These are phyloP conservation scores for Mythimna loreyi DNA, from an alignment of 2,888 invertebrate species.

Conservation along the genomic window DNA sequence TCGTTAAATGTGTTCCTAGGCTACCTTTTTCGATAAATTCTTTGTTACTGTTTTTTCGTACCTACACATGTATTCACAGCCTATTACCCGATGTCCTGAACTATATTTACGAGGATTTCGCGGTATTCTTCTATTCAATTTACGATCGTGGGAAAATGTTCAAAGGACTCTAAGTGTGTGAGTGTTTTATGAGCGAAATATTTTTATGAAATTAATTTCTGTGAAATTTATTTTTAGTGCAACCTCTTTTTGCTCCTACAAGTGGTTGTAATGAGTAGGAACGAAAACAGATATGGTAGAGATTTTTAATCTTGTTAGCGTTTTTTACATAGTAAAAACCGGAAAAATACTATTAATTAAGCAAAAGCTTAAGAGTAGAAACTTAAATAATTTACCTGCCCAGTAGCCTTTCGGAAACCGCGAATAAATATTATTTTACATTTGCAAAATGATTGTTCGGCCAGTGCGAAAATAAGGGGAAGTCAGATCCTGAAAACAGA, in stretches of 20 bases:
- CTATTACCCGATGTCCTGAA: no score
- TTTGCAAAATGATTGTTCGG: neutral
- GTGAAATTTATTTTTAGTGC: neutral
- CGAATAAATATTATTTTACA: slow-evolving; percentile 13
- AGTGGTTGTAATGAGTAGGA: neutral
- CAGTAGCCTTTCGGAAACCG: neutral
- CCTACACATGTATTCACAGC: neutral
- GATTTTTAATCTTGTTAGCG: neutral
- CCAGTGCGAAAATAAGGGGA: neutral
- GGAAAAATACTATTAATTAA: neutral
- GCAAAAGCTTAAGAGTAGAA: neutral
- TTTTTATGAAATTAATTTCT: neutral
- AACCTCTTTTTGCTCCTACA: no score
- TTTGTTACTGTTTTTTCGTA: neutral
- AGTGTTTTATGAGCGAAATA: neutral
- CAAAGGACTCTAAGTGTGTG: neutral
- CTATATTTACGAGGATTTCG: no score
- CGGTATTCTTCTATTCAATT: neutral
- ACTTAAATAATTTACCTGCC: no score
- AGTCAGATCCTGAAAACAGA: slow-evolving; percentile 1
- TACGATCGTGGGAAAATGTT: slow-evolving; percentile 3
- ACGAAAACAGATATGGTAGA: neutral
- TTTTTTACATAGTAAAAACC: neutral
- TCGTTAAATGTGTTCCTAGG: slow-evolving; percentile 13
- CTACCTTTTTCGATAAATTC: slow-evolving; percentile 6